Evolutionary conservation across 2,797 vertebrate species (phyloP), one percentile per base, ranked within the genome.

Genomic region (Diplodus sargus): DNA sequence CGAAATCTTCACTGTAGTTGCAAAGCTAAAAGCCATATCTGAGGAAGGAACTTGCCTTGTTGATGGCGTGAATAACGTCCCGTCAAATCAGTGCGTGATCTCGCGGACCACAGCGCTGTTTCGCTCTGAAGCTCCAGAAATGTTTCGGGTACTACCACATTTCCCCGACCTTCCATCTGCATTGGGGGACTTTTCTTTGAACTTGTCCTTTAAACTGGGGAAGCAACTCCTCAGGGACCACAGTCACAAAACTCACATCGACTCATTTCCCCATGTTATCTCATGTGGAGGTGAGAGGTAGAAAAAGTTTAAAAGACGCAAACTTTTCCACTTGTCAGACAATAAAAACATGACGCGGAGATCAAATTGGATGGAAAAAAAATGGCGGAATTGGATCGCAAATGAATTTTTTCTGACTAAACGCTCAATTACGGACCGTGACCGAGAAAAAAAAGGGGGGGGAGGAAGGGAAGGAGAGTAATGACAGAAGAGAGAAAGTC

Each of bases 401-500:
- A 64, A 67, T 61, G 2, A 16, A 47, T 22, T 70, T n/a, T 16
- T 73, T 68, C 58, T 59, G 14, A 63, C 4, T 52, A 45, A 68
- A 54, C 15, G 22, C 25, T 47, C 13, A 72, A 49, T 63, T 30
- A 56, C 51, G 25, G 11, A 42, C 16, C 54, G 5, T n/a, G 10
- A 66, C 52, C 22, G 7, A 53, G 28, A 7, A 16, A 60, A 20
- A 59, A 47, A 53, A 48, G 14, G 39, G 15, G 43, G 15, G 43
- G 43, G 16, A 45, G 43, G 43, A 12, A 34, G 34, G 15, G 18
- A 67, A 69, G 61, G 23, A 16, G n/a, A 78, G 22, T 77, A 20
- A 47, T 58, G 20, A 39, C 65, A 25, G 17, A 75, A 60, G 74
- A 57, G 45, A 73, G 9, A 78, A 81, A 77, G 83, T 89, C 76